Evolutionary conservation across 1,140 invertebrate species (phyloP).

Genomic region (Ptiloglossa arizonensis): DNA sequence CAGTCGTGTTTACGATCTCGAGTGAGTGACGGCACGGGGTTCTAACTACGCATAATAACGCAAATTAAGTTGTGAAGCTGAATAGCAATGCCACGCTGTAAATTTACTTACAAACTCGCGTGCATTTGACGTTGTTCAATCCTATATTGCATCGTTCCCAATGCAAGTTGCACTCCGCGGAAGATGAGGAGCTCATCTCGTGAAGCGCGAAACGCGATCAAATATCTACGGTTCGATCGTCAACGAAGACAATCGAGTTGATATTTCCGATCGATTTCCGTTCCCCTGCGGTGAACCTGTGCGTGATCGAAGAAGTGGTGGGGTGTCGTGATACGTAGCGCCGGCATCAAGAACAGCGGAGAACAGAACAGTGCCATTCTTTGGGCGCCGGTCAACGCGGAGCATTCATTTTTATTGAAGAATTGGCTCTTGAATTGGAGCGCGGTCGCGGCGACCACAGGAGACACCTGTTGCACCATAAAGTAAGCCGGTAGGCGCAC

Average conservation of each 20-base stretch:
- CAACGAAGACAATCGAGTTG: background rate
- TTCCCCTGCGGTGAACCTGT: background rate
- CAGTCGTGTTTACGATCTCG: background rate
- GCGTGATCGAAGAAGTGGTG: constrained; percentile 20
- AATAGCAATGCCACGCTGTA: background rate
- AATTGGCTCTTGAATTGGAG: constrained; percentile 25
- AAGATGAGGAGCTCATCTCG: constrained; percentile 31
- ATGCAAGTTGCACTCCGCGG: constrained; percentile 17
- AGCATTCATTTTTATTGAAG: constrained; percentile 39
- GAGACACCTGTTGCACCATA: constrained; percentile 52
- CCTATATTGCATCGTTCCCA: constrained; percentile 16
- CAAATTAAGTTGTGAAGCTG: background rate
- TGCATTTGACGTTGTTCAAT: constrained; percentile 1
- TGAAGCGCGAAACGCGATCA: too few species aligned
- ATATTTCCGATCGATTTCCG: constrained; percentile 11
- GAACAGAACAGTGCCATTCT: constrained; percentile 34
- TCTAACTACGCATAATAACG: background rate
- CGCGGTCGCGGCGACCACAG: constrained; percentile 21
- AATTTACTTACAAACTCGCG: constrained; percentile 35
- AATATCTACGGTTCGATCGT: background rate
- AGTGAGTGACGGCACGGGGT: background rate
- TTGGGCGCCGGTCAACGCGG: constrained; percentile 9
- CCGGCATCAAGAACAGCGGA: constrained; percentile 1
- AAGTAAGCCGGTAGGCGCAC: background rate
- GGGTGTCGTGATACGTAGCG: constrained; percentile 24